Base-by-base conservation (phyloP, 1,140 invertebrate genomes). In the Trichogramma pretiosum region DNA sequence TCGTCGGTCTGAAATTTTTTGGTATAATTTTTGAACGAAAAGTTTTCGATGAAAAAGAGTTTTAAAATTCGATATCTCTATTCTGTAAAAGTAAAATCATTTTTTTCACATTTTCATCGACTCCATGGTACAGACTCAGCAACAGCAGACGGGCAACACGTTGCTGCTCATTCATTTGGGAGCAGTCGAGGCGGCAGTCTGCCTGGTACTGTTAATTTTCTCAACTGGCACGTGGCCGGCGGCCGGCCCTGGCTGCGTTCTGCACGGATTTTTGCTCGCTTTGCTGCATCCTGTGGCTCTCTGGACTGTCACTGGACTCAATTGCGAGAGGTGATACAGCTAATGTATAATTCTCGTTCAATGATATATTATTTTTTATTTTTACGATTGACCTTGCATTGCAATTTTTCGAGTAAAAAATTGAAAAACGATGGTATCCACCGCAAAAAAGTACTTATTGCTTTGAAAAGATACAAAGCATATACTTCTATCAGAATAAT, bases 261-360 rank as follows among this genome's bases (percentile, higher is more conserved):
- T 81, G 0, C 74, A 79, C 41, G 81, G 80, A 22, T 82, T 81
- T 56, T 61, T 87, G 2, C 74, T 84, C 49, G 79, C 81, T 5
- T 71, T 85, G 1, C 66, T 89, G 11, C 84, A 87, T 56, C 82
- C 84, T 0, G 72, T 87, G 22, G 78, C 82, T 13, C 70, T 87
- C 23, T 89, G 85, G 85, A 87, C 84, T 1, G 77, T 89, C 3
- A 84, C 84, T 45, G 85, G 84, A 18, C 68, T 88, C 30, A 86
- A 87, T 59, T 85, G 83, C 53, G 85, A 87, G 67, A 75, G 84
- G 68, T 67, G 36, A 8, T 7, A 30, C 26, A 30, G 26, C 26
- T 9, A 30, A 30, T n/a, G n/a, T n/a, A n/a, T n/a, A n/a, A n/a
- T n/a, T n/a, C n/a, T n/a, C n/a, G n/a, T n/a, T n/a, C n/a, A n/a